These are phyloP conservation scores for Orchesella cincta DNA, from an alignment of 1,140 invertebrate genomes.

Conservation along the genomic window DNA sequence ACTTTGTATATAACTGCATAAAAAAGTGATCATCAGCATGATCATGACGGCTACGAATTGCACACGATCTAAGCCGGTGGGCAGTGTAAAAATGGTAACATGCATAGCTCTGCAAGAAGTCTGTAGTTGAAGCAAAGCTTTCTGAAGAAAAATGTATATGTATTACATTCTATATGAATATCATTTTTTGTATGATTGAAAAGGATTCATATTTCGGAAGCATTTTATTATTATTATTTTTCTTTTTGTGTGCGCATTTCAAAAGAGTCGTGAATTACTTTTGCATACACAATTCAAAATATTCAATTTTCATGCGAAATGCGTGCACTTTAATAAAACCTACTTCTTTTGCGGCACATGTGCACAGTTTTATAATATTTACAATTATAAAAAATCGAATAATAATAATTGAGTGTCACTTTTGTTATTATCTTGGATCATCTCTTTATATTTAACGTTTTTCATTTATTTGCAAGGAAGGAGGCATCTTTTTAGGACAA, in stretches of 20 bases:
- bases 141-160: neutral
- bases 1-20: neutral
- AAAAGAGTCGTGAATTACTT: neutral
- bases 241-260: neutral
- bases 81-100: neutral
- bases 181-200: neutral
- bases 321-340: neutral
- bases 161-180: neutral
- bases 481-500: neutral
- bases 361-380: neutral
- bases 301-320: neutral
- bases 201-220: slow-evolving; percentile 11
- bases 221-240: neutral
- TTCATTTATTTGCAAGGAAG: neutral
- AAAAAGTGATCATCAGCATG: too few relatives aligned
- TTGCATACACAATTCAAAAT: neutral
- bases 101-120: neutral
- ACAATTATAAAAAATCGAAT: neutral
- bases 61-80: slow-evolving; percentile 8
- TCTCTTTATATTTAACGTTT: too few relatives aligned
- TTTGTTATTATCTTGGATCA: neutral
- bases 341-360: neutral
- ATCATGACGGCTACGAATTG: neutral
- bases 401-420: neutral
- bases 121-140: neutral